Conservation (phyloP, 2,113 vertebrate genomes). For the Chascanopsetta lugubris region DNA sequence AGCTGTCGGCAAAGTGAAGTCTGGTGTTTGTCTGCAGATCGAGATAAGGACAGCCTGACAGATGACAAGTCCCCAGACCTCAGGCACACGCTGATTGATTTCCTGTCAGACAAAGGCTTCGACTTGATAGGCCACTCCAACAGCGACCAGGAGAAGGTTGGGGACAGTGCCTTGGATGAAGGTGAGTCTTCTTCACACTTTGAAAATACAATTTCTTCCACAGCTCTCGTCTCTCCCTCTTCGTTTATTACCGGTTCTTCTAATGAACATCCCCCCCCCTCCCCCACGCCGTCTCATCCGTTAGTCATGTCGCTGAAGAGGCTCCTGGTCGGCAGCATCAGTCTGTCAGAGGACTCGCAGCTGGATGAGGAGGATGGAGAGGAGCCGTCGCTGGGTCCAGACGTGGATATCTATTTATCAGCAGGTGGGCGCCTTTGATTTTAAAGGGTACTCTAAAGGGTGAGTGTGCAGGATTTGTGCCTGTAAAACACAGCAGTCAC, state of each 20-base stretch:
- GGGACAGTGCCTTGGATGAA: constrained; percentile 76
- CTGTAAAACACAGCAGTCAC: too few relatives aligned
- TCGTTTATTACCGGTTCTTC: neutral
- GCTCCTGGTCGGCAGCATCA: constrained; percentile 79
- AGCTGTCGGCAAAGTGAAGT: constrained; percentile 11
- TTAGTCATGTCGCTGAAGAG: constrained; percentile 85
- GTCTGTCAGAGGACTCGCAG: constrained; percentile 73
- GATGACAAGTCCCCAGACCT: constrained; percentile 69
- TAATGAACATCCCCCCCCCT: too few relatives aligned
- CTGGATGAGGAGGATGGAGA: constrained; percentile 68
- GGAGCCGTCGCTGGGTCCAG: constrained; percentile 44
- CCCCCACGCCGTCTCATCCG: constrained; percentile 16
- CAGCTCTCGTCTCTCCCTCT: neutral
- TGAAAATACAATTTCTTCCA: neutral
- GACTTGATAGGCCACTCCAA: constrained; percentile 76
- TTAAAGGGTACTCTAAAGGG: too few relatives aligned
- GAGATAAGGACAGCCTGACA: constrained; percentile 73
- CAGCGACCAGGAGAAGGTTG: constrained; percentile 70
- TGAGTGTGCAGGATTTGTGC: too few relatives aligned
- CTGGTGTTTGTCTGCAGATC: constrained; percentile 62
- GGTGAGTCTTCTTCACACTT: constrained; percentile 60
- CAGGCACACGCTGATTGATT: constrained; percentile 74
- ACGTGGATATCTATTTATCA: constrained; percentile 54
- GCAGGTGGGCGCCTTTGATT: constrained; percentile 50
- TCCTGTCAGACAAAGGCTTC: constrained; percentile 78